phyloP scores from a whole-genome alignment of 2,797 vertebrate genomes.

The Cyclopterus lumpus region DNA sequence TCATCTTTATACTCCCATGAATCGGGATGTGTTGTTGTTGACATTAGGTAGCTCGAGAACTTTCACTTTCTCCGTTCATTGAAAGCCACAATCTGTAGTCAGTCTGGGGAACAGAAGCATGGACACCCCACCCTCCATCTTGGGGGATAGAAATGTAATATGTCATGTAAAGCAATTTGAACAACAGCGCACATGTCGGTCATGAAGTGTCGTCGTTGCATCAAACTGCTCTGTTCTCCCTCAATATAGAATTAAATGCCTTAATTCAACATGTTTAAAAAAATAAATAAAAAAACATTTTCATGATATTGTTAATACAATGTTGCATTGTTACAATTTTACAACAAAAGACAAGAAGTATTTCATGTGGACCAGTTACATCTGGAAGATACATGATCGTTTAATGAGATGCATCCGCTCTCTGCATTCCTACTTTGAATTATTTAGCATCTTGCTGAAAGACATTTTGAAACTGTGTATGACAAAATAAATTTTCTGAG shows the following conservation, averaged over 20 bases:
- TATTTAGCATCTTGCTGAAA: conserved; percentile 44
- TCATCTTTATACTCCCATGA: conserved; percentile 28
- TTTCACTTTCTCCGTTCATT: conserved; percentile 57
- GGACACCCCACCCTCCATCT: conserved; percentile 54
- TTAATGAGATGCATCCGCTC: conserved; percentile 30
- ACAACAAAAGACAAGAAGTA: conserved; percentile 3
- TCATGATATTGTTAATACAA: background rate
- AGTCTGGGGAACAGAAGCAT: conserved; percentile 39
- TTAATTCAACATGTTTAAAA: background rate
- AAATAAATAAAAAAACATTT: background rate
- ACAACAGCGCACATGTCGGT: conserved; percentile 50
- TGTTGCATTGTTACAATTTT: background rate
- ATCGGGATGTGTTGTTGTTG: conserved; percentile 46
- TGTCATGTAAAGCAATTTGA: conserved; percentile 36
- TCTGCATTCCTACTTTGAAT: conserved; percentile 46
- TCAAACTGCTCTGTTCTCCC: background rate
- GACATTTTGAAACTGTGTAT: conserved; percentile 23
- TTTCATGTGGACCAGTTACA: conserved; percentile 23
- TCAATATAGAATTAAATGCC: background rate
- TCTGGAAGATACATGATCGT: conserved; percentile 21
- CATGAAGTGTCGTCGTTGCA: conserved; percentile 43
- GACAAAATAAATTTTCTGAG: background rate
- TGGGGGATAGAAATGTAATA: conserved; percentile 35
- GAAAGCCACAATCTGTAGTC: conserved; percentile 58
- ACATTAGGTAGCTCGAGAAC: conserved; percentile 37